These are phyloP conservation scores for Brevimyrus niger DNA, from an alignment of 2,113 vertebrate species.

Conservation along the genomic window DNA sequence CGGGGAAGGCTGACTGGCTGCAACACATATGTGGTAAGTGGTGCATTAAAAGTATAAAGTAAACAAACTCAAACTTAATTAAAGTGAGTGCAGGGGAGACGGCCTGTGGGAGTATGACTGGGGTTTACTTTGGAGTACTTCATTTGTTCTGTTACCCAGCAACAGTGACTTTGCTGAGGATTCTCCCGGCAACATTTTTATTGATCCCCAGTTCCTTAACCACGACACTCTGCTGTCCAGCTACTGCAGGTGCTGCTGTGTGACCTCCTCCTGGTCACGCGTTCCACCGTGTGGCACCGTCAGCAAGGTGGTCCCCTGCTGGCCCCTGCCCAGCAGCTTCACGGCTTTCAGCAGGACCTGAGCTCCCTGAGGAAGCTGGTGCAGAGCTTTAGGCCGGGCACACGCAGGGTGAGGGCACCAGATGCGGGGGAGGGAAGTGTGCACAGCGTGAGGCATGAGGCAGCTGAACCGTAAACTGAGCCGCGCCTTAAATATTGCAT, in stretches of 20 bases:
- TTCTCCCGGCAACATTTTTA: neutral
- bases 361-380: slow-evolving; percentile 82
- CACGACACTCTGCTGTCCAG: slow-evolving; percentile 43
- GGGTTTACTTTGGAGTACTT: neutral
- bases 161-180: neutral
- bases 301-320: slow-evolving; percentile 68
- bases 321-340: slow-evolving; percentile 76
- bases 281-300: slow-evolving; percentile 83
- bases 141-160: neutral
- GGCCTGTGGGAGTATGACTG: neutral
- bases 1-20: neutral
- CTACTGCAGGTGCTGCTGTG: slow-evolving; percentile 81
- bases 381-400: slow-evolving; percentile 79
- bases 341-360: slow-evolving; percentile 91
- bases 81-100: neutral
- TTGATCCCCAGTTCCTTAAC: neutral
- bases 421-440: neutral
- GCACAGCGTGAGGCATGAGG: neutral
- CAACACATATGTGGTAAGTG: neutral
- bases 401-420: slow-evolving; percentile 71
- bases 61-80: neutral
- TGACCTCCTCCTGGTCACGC: slow-evolving; percentile 81
- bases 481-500: neutral
- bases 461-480: neutral
- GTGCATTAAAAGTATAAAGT: neutral